Evolutionary conservation across 2,113 vertebrate genomes (phyloP).

Genomic region (Ariopsis seemanni): DNA sequence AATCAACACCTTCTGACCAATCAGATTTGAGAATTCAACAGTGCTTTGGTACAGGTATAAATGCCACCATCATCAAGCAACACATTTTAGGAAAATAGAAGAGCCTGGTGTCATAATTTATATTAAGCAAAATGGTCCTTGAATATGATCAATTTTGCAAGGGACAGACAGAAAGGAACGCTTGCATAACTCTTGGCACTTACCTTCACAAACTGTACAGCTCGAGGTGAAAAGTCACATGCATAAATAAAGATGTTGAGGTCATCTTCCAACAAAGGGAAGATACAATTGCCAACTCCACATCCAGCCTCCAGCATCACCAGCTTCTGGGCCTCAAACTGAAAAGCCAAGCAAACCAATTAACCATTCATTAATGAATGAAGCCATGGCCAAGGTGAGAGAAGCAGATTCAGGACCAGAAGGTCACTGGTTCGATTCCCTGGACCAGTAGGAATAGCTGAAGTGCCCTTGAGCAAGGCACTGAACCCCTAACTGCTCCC

Average conservation of each 20-base stretch:
- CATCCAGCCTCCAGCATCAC: conserved; percentile 94
- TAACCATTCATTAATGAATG: not conserved
- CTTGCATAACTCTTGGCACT: conserved; percentile 45
- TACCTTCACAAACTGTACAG: conserved; percentile 92
- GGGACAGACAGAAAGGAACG: not conserved
- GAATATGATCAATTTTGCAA: no score
- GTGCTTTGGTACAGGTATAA: not conserved
- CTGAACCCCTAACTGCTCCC: no score
- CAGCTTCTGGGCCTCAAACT: conserved; percentile 85
- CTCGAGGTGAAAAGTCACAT: conserved; percentile 96
- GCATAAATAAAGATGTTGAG: conserved; percentile 88
- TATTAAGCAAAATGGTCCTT: not conserved
- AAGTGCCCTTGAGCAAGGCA: no score
- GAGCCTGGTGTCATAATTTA: not conserved
- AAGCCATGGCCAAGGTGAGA: no score
- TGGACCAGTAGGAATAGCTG: no score
- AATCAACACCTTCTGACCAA: not conserved
- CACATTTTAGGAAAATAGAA: not conserved
- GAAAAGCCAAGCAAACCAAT: not conserved
- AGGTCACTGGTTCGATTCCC: no score
- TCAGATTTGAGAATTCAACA: not conserved
- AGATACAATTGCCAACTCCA: conserved; percentile 95
- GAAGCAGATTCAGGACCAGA: no score
- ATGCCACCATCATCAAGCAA: not conserved
- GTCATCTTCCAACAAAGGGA: conserved; percentile 91